These are phyloP conservation scores for Leptothorax acervorum DNA, from an alignment of 2,888 invertebrate species.

Conservation along the genomic window DNA sequence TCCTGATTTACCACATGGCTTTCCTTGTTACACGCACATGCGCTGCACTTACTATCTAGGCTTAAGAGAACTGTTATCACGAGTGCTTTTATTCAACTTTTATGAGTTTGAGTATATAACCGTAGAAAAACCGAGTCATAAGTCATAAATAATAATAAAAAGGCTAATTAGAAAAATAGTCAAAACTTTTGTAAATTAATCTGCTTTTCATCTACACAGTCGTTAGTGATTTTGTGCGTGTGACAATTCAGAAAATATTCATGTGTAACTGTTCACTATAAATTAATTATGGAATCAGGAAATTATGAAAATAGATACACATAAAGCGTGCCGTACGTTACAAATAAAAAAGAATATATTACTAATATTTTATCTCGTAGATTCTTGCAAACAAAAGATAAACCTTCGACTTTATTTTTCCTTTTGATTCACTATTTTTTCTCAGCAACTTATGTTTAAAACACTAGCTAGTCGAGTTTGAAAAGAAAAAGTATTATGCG, in stretches of 20 bases:
- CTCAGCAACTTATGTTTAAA: slow-evolving; percentile 19
- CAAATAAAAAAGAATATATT: background rate
- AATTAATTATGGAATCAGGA: background rate
- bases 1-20: slow-evolving; percentile 79
- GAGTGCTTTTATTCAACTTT: slow-evolving; percentile 40
- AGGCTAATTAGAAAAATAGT: background rate
- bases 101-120: background rate
- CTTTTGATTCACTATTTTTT: background rate
- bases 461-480: background rate
- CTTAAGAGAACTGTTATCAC: slow-evolving; percentile 67
- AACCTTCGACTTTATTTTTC: background rate
- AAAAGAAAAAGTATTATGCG: background rate
- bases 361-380: background rate
- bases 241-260: background rate
- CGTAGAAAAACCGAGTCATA: slow-evolving; percentile 36
- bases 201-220: background rate
- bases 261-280: background rate
- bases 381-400: background rate
- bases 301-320: background rate
- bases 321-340: background rate
- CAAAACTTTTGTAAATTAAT: background rate
- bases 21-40: slow-evolving; percentile 68
- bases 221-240: background rate
- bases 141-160: slow-evolving; percentile 13
- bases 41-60: slow-evolving; percentile 21